Base-by-base conservation (phyloP, 2,113 vertebrate genomes). In the Dipodomys ordii region DNA sequence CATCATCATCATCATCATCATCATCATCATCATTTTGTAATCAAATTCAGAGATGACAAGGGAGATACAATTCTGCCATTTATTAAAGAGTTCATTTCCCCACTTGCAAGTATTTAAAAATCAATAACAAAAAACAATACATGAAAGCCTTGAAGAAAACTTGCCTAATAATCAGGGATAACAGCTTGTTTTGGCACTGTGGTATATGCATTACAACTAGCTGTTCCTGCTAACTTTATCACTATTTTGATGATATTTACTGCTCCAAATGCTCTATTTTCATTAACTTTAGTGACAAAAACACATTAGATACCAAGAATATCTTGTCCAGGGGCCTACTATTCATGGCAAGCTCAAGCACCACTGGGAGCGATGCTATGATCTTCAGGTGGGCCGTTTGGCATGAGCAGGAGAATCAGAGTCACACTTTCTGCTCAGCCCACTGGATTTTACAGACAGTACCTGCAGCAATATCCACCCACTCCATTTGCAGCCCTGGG, bases 211-310 rank as follows among this genome's bases (percentile, higher is more conserved):
- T 25, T 68, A 53, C 2, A 74, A 79, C 9, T 13, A 85, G 35
- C 23, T 65, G 2, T 32, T 85, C 35, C 30, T 30, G 27, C 74
- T 79, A 60, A 69, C 6, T 69, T 18, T 23, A 49, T 68, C 71
- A 76, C 18, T 46, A 53, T 86, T 92, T 87, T 88, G 62, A 69
- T 57, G 35, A 87, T 57, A 10, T 44, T 76, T 65, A 78, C 2
- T 39, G 18, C 0, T 65, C 11, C 30, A 65, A 0, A 23, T 10
- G 22, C 69, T 53, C 13, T 71, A 65, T 32, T 44, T 32, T 44
- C 92, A 74, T 53, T 92, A 87, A n/a, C 10, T n/a, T 78, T 65
- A 94, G 25, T 60, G 46, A 69, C 76, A 83, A 79, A 78, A 87
- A 7, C 28, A 64, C 27, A 87, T 19, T 57, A 28, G 39, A 80